phyloP scores from a whole-genome alignment of 2,888 invertebrate genomes.

The Drosophila diplacantha region DNA sequence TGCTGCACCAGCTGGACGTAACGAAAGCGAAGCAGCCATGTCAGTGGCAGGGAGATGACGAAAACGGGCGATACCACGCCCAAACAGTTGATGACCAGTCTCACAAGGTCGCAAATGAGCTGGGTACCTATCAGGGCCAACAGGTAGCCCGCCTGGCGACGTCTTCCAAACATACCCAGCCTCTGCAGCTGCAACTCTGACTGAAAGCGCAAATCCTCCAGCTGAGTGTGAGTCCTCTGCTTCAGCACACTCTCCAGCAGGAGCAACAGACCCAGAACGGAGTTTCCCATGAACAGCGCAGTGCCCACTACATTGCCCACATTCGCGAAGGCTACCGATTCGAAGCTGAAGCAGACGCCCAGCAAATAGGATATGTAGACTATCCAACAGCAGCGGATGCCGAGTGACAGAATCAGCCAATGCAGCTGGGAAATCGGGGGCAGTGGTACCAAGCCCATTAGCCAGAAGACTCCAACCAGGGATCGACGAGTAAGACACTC shows the following conservation, averaged over 20 bases:
- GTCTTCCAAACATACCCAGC: conserved; percentile 43
- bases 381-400: conserved; percentile 42
- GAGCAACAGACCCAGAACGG: conserved; percentile 35
- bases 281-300: conserved; percentile 34
- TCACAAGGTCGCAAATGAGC: conserved; percentile 40
- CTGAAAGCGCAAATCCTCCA: conserved; percentile 42
- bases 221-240: conserved; percentile 13
- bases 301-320: conserved; percentile 45
- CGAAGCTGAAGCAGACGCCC: background rate
- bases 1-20: conserved; percentile 63
- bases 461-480: conserved; percentile 31
- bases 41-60: conserved; percentile 49
- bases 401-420: conserved; percentile 25
- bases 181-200: conserved; percentile 46
- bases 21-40: conserved; percentile 64
- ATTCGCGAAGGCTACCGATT: rapidly evolving
- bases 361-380: conserved; percentile 36
- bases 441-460: conserved; percentile 45
- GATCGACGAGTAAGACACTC: conserved; percentile 37
- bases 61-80: conserved; percentile 43
- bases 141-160: conserved; percentile 30
- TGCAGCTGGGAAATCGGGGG: conserved; percentile 18
- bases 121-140: conserved; percentile 40
- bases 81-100: conserved; percentile 43
- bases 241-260: conserved; percentile 51